A percentile compares a stretch with the other conserved stretches of the same genome.
phyloP scores from a whole-genome alignment of 2,113 vertebrate genomes.

The Recurvirostra avosetta region DNA sequence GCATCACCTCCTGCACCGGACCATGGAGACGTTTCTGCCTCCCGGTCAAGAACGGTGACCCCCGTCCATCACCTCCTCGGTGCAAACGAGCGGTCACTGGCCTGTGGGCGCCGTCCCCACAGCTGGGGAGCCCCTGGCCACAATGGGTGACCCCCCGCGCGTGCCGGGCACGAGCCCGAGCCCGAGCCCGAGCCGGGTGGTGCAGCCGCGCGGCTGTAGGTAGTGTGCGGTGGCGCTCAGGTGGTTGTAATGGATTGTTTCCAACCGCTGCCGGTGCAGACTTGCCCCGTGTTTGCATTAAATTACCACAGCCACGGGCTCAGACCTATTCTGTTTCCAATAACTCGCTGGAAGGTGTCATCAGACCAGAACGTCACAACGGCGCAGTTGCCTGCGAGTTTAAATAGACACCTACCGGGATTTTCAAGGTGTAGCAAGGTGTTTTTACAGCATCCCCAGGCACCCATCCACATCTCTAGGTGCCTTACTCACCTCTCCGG shows the following conservation, averaged over 20 bases:
- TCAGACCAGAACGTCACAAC: background rate
- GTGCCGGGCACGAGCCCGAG: accelerated
- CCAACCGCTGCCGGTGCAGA: background rate
- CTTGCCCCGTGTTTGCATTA: background rate
- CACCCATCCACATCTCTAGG: background rate
- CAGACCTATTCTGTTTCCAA: background rate
- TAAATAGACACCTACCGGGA: background rate
- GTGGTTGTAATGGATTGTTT: background rate
- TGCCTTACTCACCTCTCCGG: background rate
- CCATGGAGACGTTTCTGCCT: accelerated
- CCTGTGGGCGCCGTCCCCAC: accelerated
- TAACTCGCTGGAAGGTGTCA: background rate
- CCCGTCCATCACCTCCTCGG: accelerated
- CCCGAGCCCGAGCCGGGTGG: background rate
- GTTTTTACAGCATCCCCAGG: background rate
- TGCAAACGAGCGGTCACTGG: accelerated
- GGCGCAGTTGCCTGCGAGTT: background rate
- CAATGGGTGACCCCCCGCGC: accelerated
- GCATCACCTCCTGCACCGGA: accelerated
- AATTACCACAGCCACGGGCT: background rate
- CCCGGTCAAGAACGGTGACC: background rate
- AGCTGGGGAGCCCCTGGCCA: background rate
- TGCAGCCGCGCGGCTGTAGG: accelerated
- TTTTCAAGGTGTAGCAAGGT: accelerated
- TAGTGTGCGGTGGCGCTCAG: background rate